A percentile compares a stretch with the other conserved stretches of the same genome.
phyloP scores from a whole-genome alignment of 2,797 vertebrate species.

The Acropternis orthonyx region DNA sequence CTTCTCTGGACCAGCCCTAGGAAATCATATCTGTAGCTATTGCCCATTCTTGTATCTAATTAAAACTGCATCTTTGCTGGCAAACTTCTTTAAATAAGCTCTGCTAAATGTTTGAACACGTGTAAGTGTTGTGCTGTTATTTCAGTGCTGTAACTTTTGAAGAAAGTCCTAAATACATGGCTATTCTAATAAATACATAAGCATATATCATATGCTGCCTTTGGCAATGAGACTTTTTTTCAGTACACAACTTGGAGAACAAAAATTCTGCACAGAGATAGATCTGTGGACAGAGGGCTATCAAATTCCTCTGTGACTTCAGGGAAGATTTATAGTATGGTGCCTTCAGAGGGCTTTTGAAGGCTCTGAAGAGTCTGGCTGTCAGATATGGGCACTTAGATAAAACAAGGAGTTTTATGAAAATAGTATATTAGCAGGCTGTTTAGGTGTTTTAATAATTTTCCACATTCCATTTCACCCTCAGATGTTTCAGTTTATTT shows the following conservation, averaged over 20 bases:
- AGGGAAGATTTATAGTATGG: not conserved
- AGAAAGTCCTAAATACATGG: not conserved
- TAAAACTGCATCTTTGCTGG: conserved; percentile 6
- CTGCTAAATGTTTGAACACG: not conserved
- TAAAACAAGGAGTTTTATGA: not conserved
- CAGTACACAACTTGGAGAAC: not conserved
- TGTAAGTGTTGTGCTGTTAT: not conserved
- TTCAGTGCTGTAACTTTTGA: not conserved
- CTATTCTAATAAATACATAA: not conserved
- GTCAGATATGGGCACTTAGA: not conserved
- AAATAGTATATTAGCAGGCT: not conserved
- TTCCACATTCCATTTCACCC: not conserved
- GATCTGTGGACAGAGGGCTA: not conserved
- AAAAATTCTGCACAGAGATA: not conserved
- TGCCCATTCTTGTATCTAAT: not conserved
- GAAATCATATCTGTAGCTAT: not conserved
- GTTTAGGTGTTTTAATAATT: not conserved
- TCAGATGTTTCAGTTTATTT: not conserved
- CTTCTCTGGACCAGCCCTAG: conserved; percentile 14
- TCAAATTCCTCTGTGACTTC: not conserved
- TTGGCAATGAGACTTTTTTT: not conserved
- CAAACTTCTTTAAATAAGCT: not conserved
- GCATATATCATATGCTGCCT: not conserved
- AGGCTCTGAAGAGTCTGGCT: not conserved
- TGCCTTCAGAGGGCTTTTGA: not conserved